A percentile compares a stretch with the other conserved stretches of the same genome.
Evolutionary conservation across 2,113 vertebrate genomes (phyloP).

Genomic region (Archilochus colubris): DNA sequence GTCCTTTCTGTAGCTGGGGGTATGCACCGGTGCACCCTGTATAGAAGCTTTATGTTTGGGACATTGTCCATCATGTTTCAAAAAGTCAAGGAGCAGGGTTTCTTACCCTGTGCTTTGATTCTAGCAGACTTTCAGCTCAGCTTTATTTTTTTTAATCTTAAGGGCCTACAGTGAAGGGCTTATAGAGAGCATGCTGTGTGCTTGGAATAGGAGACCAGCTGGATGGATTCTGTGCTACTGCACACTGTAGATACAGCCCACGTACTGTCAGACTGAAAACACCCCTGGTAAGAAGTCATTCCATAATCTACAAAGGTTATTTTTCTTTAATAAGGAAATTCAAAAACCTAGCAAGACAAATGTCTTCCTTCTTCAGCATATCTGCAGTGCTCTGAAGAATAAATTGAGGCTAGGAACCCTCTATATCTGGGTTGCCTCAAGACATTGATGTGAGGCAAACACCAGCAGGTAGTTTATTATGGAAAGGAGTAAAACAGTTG

Average conservation of each 20-base stretch:
- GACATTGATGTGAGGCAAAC: not conserved
- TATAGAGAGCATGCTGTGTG: accelerated
- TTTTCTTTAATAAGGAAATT: not conserved
- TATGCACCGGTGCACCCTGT: accelerated
- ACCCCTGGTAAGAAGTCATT: not conserved
- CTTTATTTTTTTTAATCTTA: not conserved
- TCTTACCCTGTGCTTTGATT: not conserved
- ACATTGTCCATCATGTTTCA: not conserved
- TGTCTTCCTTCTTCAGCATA: not conserved
- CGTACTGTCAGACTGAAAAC: not conserved
- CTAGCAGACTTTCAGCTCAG: not conserved
- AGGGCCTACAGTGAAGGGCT: not conserved
- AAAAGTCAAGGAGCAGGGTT: not conserved
- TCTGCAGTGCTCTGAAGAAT: not conserved
- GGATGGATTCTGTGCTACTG: not conserved
- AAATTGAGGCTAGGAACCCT: not conserved
- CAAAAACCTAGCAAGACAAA: not conserved
- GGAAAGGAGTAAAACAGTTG: not conserved
- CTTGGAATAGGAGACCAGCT: not conserved
- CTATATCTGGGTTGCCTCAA: not conserved
- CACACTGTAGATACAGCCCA: not conserved
- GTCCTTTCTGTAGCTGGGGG: not conserved
- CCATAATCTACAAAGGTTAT: not conserved
- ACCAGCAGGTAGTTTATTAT: not conserved
- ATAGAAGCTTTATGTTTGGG: not conserved